Percentiles rank a stretch among this genome's conserved stretches.
Evolutionary conservation across 2,113 vertebrate genomes (phyloP).

Genomic region (Lophochroa leadbeateri): DNA sequence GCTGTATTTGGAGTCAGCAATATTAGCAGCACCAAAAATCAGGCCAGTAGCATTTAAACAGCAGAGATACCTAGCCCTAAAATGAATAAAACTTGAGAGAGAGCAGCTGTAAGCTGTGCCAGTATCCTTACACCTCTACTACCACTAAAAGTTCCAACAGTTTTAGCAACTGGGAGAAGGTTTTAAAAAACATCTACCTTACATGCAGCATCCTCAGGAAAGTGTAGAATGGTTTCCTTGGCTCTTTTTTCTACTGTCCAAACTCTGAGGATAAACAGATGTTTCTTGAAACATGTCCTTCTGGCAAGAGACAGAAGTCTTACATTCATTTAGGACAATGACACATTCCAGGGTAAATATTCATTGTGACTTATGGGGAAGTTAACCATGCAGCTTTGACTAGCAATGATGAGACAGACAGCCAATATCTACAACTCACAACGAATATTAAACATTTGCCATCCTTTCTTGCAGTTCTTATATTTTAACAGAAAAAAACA

Average conservation of each 20-base stretch:
- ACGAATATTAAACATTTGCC: neutral
- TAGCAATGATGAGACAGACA: neutral
- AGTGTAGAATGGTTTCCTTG: neutral
- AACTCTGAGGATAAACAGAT: conserved; percentile 38
- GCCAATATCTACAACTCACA: neutral
- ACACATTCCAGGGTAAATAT: conserved; percentile 53
- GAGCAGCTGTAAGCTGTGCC: neutral
- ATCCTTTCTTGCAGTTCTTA: neutral
- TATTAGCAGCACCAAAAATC: neutral
- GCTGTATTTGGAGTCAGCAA: neutral
- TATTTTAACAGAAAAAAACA: neutral
- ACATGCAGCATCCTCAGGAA: neutral
- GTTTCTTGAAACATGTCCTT: neutral
- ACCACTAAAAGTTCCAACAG: neutral
- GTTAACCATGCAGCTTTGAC: conserved; percentile 12
- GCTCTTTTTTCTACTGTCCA: neutral
- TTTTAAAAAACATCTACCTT: neutral
- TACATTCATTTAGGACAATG: conserved; percentile 50
- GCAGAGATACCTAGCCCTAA: neutral
- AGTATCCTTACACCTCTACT: neutral
- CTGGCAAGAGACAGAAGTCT: conserved; percentile 4
- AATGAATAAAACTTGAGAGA: neutral
- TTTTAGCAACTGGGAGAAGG: neutral
- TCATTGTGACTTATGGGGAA: conserved; percentile 22
- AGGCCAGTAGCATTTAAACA: neutral